These are phyloP conservation scores for Okapia johnstoni DNA, from an alignment of 2,113 vertebrate species.

Conservation along the genomic window DNA sequence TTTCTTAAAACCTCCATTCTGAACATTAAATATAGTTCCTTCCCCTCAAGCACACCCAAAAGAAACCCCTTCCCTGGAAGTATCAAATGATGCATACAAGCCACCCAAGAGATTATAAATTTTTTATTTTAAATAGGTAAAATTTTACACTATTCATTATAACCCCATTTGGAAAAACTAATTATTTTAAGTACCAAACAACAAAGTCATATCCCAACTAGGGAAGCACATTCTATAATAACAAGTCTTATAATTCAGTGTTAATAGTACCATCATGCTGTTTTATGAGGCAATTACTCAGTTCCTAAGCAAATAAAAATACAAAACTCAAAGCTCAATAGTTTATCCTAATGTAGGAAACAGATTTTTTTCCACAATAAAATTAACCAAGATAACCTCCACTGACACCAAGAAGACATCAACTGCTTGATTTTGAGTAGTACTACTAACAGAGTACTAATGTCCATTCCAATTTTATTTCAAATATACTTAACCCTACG, in stretches of 20 bases:
- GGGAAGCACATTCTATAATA: conserved; percentile 54
- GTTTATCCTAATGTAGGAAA: conserved; percentile 24
- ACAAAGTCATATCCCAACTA: conserved; percentile 46
- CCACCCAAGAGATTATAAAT: conserved; percentile 31
- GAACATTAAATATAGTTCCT: neutral
- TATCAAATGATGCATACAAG: conserved; percentile 7
- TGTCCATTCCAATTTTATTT: neutral
- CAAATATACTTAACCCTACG: neutral
- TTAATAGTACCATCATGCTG: conserved; percentile 55
- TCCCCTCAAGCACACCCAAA: neutral
- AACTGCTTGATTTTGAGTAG: neutral
- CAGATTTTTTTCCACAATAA: neutral
- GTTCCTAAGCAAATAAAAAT: conserved; percentile 42
- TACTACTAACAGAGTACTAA: neutral
- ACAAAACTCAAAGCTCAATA: neutral
- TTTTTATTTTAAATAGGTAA: conserved; percentile 21
- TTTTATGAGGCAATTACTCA: conserved; percentile 65
- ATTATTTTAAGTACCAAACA: conserved; percentile 1
- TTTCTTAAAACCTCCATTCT: conserved; percentile 8
- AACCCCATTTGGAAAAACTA: conserved; percentile 35
- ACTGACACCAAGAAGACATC: neutral
- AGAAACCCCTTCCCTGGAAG: neutral
- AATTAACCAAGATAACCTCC: neutral
- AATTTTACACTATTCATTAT: conserved; percentile 45
- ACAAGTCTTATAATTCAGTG: conserved; percentile 60